A percentile compares a stretch with the other conserved stretches of the same genome.
Evolutionary conservation across 1,140 invertebrate genomes (phyloP).

Genomic region (Muscidifurax raptorellus): DNA sequence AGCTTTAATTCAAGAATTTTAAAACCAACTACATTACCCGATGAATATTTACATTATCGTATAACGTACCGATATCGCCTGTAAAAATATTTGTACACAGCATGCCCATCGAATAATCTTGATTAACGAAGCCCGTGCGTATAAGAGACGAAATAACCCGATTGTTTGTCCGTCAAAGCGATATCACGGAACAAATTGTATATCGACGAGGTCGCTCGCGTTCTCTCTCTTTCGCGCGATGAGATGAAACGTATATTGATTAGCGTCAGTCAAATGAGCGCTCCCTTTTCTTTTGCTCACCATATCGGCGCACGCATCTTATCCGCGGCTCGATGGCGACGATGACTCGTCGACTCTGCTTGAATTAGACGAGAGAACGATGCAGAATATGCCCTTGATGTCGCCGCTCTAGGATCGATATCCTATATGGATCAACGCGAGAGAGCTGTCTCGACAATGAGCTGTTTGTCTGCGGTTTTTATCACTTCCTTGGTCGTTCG

Average conservation of each 20-base stretch:
- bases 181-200: slow-evolving; percentile 45
- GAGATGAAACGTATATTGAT: slow-evolving; percentile 48
- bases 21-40: too few species aligned
- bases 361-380: slow-evolving; percentile 26
- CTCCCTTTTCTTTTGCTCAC: neutral
- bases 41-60: neutral
- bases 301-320: slow-evolving; percentile 7
- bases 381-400: slow-evolving; percentile 34
- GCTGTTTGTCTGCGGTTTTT: slow-evolving; percentile 15
- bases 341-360: slow-evolving; percentile 23
- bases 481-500: neutral
- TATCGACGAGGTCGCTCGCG: neutral
- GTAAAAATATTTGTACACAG: slow-evolving; percentile 39
- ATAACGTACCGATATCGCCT: neutral
- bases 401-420: slow-evolving; percentile 32
- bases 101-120: slow-evolving; percentile 9
- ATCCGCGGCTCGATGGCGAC: slow-evolving; percentile 34
- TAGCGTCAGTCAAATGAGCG: slow-evolving; percentile 41
- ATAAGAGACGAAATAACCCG: neutral
- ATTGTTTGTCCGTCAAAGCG: slow-evolving; percentile 40
- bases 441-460: neutral
- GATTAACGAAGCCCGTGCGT: slow-evolving; percentile 31
- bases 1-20: too few species aligned
- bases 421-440: neutral
- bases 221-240: neutral